phyloP scores from a whole-genome alignment of 2,888 invertebrate species.

The Dioctria linearis region DNA sequence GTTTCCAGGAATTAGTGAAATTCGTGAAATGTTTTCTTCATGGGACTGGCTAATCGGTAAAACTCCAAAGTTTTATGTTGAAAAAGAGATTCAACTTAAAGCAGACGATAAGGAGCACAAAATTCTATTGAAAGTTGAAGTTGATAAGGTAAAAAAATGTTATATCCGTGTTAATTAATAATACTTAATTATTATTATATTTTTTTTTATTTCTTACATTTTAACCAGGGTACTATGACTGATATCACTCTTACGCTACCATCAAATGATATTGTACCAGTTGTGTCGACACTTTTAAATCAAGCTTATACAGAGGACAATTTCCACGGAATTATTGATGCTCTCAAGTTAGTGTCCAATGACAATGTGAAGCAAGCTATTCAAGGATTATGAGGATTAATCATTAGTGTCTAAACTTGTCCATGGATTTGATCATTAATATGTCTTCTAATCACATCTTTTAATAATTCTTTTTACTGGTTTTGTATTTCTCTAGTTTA shows the following conservation, averaged over 20 bases:
- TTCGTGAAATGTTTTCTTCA: constrained; percentile 79
- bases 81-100: constrained; percentile 68
- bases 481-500: constrained; percentile 3
- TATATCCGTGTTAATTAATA: neutral
- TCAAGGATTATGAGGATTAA: constrained; percentile 65
- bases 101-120: constrained; percentile 73
- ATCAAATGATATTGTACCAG: constrained; percentile 67
- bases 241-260: constrained; percentile 67
- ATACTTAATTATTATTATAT: neutral
- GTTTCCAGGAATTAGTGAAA: constrained; percentile 86
- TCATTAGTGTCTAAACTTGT: neutral
- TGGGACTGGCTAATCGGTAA: constrained; percentile 94
- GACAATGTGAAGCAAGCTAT: constrained; percentile 71
- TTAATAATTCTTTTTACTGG: neutral
- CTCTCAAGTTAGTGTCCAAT: constrained; percentile 69
- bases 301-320: constrained; percentile 69
- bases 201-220: neutral
- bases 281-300: constrained; percentile 68
- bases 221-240: constrained; percentile 67
- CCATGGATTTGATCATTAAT: neutral
- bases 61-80: constrained; percentile 87
- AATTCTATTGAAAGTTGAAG: constrained; percentile 74
- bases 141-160: constrained; percentile 67
- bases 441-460: neutral
- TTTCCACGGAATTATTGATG: constrained; percentile 67